These are phyloP conservation scores for Aldrovandia affinis DNA, from an alignment of 2,797 vertebrate genomes.

Conservation along the genomic window DNA sequence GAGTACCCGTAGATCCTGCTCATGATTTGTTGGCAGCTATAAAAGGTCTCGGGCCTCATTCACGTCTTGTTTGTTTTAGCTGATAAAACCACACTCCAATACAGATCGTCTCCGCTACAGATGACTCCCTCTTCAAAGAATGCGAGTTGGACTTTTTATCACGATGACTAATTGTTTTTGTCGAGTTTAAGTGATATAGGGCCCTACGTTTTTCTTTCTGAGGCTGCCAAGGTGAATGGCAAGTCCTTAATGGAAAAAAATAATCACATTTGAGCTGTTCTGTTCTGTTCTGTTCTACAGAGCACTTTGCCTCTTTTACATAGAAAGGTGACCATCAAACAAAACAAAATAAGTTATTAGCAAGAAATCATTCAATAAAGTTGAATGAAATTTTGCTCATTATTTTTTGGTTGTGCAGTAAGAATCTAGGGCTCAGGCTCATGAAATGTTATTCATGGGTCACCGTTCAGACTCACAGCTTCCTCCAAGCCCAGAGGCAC, in stretches of 20 bases:
- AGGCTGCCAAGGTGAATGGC: slow-evolving; percentile 13
- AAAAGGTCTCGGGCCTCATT: not conserved
- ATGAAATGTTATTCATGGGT: not conserved
- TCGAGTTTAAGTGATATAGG: slow-evolving; percentile 29
- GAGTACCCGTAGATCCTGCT: not conserved
- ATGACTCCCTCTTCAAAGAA: slow-evolving; percentile 33
- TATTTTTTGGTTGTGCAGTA: not conserved
- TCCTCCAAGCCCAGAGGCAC: not conserved
- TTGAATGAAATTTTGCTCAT: not conserved
- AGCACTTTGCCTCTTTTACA: not conserved
- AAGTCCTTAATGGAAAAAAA: not conserved
- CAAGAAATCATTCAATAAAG: not conserved
- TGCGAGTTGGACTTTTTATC: slow-evolving; percentile 28
- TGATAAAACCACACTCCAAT: slow-evolving; percentile 22
- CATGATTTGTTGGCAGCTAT: slow-evolving; percentile 25
- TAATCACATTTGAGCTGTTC: not conserved
- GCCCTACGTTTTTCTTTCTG: slow-evolving; percentile 9
- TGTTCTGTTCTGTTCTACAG: not conserved
- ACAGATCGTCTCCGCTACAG: slow-evolving; percentile 12
- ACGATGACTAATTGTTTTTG: slow-evolving; percentile 30
- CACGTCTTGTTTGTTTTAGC: slow-evolving; percentile 27
- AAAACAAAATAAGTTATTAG: not conserved
- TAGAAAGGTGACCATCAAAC: not conserved
- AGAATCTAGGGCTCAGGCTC: not conserved
- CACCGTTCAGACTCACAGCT: not conserved